Percentiles rank a stretch among this genome's conserved stretches.
phyloP scores from a whole-genome alignment of 2,797 vertebrate species.

The Neostethus bicornis region DNA sequence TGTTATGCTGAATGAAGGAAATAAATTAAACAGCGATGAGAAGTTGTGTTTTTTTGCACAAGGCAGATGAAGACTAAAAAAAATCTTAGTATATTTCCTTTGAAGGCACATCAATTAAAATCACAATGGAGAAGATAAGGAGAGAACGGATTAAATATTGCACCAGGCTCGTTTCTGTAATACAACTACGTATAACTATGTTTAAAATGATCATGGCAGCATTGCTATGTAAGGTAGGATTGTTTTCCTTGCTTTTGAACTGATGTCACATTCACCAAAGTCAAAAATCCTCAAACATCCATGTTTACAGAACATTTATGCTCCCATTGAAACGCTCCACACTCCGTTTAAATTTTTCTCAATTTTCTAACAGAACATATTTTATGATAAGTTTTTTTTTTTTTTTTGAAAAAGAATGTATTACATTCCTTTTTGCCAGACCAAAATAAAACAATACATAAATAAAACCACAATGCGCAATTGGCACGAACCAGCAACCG shows the following conservation, averaged over 20 bases:
- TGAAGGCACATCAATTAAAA: slow-evolving; percentile 79
- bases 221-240: slow-evolving; percentile 40
- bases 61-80: slow-evolving; percentile 41
- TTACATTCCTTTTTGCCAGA: slow-evolving; percentile 34
- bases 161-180: slow-evolving; percentile 59
- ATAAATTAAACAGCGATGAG: slow-evolving; percentile 22
- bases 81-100: slow-evolving; percentile 59
- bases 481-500: slow-evolving; percentile 53
- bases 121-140: slow-evolving; percentile 23
- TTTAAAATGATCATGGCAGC: slow-evolving; percentile 30
- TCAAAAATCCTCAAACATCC: slow-evolving; percentile 34
- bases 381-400: slow-evolving; percentile 30
- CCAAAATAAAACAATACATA: not conserved
- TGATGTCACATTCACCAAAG: slow-evolving; percentile 41
- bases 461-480: slow-evolving; percentile 16
- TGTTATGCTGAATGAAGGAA: slow-evolving; percentile 44
- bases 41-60: slow-evolving; percentile 41
- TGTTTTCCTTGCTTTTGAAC: slow-evolving; percentile 42
- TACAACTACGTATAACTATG: slow-evolving; percentile 34
- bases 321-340: not conserved
- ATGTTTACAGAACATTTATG: slow-evolving; percentile 15
- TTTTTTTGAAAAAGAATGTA: slow-evolving; percentile 46
- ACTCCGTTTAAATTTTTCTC: not conserved
- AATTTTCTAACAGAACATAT: slow-evolving; percentile 22
- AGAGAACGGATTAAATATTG: slow-evolving; percentile 64